Base-by-base conservation (phyloP, 2,888 invertebrate genomes). In the Sicus ferrugineus region DNA sequence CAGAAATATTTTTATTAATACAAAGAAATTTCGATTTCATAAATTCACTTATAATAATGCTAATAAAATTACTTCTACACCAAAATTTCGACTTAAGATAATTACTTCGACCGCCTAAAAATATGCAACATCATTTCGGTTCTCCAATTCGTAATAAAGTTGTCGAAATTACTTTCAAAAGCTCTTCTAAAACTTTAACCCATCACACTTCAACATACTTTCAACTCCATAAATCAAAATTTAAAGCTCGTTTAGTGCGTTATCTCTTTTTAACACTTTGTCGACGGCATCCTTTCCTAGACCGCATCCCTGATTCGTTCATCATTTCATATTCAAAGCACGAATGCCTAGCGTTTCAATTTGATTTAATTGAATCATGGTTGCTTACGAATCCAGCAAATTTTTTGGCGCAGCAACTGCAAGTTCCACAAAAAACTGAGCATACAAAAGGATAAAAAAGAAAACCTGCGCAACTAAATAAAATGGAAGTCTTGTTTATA, bases 311-410 rank as follows among this genome's bases (percentile, higher is more conserved):
- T 16, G 42, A 42, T 54, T 9, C 54, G 19, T 14, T 54, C n/a
- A 9, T 58, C 59, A 58, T 67, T 67, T 28, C 75, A 78, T 79
- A 81, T 82, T 80, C 80, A 76, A 75, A 68, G 75, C 81, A 81
- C 80, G 79, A 74, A 72, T 76, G 74, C 75, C 75, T 77, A 78
- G 75, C 75, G 78, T 78, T 79, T 78, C 81, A 83, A 83, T 83
- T 83, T 81, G 81, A 83, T 83, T 83, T 83, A 83, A 83, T 83
- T 83, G 83, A 83, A 83, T 83, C 83, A 83, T 80, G 78, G 75
- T 74, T 74, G 72, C 70, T 54, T 23, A 31, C 38, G 62, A 34
- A 14, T 23, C 21, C 30, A 23, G 19, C 21, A 23, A 16, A 26
- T 63, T 66, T 58, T 67, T 58, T 67, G 46, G 26, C n/a, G 30